These are phyloP conservation scores for Eurosta solidaginis DNA, from an alignment of 1,140 invertebrate genomes.

Conservation along the genomic window DNA sequence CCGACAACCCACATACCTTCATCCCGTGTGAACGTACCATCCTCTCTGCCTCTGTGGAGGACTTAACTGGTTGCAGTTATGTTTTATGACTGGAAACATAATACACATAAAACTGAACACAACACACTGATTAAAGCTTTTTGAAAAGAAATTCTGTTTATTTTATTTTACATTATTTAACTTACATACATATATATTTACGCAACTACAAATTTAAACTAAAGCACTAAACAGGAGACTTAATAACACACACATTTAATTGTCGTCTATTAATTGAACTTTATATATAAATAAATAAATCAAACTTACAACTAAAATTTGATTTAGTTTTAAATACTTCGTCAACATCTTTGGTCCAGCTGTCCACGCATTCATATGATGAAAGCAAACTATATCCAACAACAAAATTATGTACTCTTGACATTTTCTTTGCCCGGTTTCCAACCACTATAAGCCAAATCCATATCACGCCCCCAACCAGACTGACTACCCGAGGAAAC, in stretches of 20 bases:
- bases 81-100: too few relatives aligned
- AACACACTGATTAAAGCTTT: not conserved
- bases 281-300: not conserved
- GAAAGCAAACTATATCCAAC: not conserved
- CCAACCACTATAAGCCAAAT: conserved; percentile 68
- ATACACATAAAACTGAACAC: not conserved
- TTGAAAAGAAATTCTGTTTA: conserved; percentile 20
- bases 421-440: conserved; percentile 56
- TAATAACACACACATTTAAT: not conserved
- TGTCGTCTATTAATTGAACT: not conserved
- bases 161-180: conserved; percentile 7
- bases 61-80: too few relatives aligned
- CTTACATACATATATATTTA: not conserved
- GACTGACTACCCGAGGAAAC: conserved; percentile 69
- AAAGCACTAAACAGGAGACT: not conserved
- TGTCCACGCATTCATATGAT: not conserved
- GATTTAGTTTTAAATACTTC: not conserved
- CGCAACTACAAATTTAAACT: not conserved
- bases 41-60: too few relatives aligned
- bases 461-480: conserved; percentile 73
- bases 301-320: not conserved
- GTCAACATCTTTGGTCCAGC: conserved; percentile 24
- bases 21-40: too few relatives aligned
- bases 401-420: conserved; percentile 9
- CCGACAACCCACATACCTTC: too few relatives aligned